A percentile compares a stretch with the other conserved stretches of the same genome.
These are phyloP conservation scores for Orchesellides sinensis DNA, from an alignment of 2,888 invertebrate species.

Conservation along the genomic window DNA sequence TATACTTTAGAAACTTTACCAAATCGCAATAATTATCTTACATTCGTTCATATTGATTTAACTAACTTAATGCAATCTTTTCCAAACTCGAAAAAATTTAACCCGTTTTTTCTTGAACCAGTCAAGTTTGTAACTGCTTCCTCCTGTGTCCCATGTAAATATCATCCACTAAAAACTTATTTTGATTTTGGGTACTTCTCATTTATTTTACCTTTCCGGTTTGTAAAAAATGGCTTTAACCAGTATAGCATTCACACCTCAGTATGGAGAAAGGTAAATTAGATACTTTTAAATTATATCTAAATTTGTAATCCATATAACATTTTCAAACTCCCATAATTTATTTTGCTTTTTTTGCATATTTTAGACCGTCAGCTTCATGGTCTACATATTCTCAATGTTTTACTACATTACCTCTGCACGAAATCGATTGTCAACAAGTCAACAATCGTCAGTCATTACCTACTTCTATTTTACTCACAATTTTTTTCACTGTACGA, in stretches of 20 bases:
- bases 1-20: too few relatives aligned
- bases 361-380: constrained; percentile 1
- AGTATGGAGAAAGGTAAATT: constrained; percentile 24
- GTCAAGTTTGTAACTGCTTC: too few relatives aligned
- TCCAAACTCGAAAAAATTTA: too few relatives aligned
- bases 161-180: constrained; percentile 29
- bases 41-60: too few relatives aligned
- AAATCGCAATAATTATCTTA: too few relatives aligned
- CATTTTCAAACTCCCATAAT: not conserved
- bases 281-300: not conserved
- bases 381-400: constrained; percentile 1
- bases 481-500: constrained; percentile 31
- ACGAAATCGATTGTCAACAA: not conserved
- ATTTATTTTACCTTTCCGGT: constrained; percentile 26
- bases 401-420: constrained; percentile 30
- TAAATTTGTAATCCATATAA: not conserved
- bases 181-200: constrained; percentile 31
- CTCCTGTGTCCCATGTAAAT: too few relatives aligned
- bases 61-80: too few relatives aligned
- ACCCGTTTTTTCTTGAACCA: too few relatives aligned
- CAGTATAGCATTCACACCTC: constrained; percentile 24
- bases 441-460: constrained; percentile 3
- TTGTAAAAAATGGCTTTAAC: constrained; percentile 20
- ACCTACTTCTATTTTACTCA: constrained; percentile 50
- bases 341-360: not conserved